Conservation (phyloP, 2,888 invertebrate genomes). For the Drosophila mercatorum region DNA sequence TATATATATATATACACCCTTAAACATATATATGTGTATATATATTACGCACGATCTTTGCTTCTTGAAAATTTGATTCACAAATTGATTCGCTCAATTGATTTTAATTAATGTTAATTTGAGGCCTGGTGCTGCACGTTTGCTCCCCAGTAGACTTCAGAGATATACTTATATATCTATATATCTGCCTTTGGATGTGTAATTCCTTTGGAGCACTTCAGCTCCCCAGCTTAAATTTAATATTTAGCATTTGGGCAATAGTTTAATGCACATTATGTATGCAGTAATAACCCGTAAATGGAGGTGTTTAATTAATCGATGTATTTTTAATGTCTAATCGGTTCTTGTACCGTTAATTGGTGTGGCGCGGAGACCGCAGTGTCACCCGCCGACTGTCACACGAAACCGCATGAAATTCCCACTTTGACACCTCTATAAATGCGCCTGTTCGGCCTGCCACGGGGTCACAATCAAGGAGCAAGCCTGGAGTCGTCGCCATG, state of each 20-base stretch:
- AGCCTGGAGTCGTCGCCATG: constrained; percentile 28
- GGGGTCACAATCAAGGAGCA: background rate
- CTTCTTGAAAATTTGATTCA: constrained; percentile 46
- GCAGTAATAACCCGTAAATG: background rate
- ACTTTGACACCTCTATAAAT: constrained; percentile 40
- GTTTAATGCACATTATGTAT: background rate
- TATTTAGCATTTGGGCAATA: background rate
- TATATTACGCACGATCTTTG: constrained; percentile 19
- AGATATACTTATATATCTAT: background rate
- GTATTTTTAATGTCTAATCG: constrained; percentile 3
- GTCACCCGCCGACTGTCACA: constrained; percentile 18
- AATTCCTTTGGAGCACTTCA: background rate
- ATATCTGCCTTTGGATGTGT: background rate
- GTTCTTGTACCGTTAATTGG: background rate
- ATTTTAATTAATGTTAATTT: constrained; percentile 71
- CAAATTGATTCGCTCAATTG: constrained; percentile 57
- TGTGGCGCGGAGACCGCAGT: constrained; percentile 7
- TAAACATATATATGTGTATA: background rate
- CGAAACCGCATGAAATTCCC: constrained; percentile 45
- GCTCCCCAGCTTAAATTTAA: background rate
- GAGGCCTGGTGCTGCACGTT: constrained; percentile 4
- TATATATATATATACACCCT: background rate
- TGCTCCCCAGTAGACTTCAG: constrained; percentile 86
- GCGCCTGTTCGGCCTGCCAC: background rate
- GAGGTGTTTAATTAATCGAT: background rate